Conservation (phyloP, 1,140 invertebrate genomes). For the Samia ricini region DNA sequence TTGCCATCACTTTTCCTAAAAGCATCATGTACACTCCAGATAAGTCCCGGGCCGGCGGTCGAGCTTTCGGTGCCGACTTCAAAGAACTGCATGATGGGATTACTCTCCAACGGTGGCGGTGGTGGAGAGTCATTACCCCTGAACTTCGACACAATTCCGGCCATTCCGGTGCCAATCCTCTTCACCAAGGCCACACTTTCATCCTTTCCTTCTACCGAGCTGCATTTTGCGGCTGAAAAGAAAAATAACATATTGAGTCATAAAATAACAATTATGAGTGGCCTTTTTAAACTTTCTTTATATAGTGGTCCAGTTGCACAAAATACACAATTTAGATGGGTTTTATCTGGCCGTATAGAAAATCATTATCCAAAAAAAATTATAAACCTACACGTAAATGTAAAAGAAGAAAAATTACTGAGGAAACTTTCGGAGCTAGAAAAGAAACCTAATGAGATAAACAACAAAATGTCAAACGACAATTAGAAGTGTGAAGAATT, state of each 20-base stretch:
- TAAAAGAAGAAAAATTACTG: no score
- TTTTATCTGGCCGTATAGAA: no score
- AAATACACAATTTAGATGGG: no score
- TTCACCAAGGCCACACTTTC: slow-evolving; percentile 34
- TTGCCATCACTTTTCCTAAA: slow-evolving; percentile 93
- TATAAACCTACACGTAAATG: no score
- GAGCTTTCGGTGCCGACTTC: slow-evolving; percentile 92
- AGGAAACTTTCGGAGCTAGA: no score
- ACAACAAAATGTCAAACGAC: no score
- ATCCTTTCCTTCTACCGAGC: neutral
- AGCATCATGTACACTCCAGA: slow-evolving; percentile 96
- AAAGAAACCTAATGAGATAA: no score
- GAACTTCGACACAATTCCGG: slow-evolving; percentile 87
- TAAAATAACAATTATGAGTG: no score
- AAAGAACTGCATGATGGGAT: slow-evolving; percentile 93
- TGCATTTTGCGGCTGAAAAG: slow-evolving; percentile 9
- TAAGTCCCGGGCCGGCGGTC: slow-evolving; percentile 92
- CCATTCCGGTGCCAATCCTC: slow-evolving; percentile 37
- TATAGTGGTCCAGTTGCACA: no score
- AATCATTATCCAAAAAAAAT: no score
- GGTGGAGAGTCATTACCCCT: slow-evolving; percentile 78
- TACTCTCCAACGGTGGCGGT: slow-evolving; percentile 83
- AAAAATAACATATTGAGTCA: slow-evolving; percentile 1
- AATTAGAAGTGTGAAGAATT: no score
- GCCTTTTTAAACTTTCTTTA: no score